Base-by-base conservation (phyloP, 2,888 invertebrate genomes). In the Philhelius pedissequus region DNA sequence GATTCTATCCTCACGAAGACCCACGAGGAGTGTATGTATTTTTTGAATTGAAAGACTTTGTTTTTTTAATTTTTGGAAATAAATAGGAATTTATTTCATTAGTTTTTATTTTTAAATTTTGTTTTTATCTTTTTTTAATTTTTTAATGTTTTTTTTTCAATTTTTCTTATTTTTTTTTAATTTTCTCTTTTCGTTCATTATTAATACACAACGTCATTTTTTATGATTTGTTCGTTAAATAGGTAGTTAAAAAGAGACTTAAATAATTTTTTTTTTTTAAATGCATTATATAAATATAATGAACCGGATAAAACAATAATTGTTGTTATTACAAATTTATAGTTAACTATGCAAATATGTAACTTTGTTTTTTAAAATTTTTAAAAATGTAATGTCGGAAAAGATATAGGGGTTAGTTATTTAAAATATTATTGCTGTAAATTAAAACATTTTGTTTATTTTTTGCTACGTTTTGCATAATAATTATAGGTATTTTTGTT, bases 181-280 rank as follows among this genome's bases (percentile, higher is more conserved):
- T 50, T 9, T 45, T n/a, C n/a, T 45, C 18, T 58, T 56, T 70
- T 64, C 64, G 32, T 73, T 73, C 66, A 52, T 52, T 15, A 15
- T 60, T 69, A 76, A 43, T 69, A 76, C 60, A 78, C 56, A 73
- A 58, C 56, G 48, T 58, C 30, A 64, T 35, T 27, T 43, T n/a
- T 43, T 50, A 52, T 30, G 25, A 62, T 74, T 79, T 66, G 78
- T 79, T 79, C 73, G 77, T 30, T 77, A 58, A 70, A 77, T 38
- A 38, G 62, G 25, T 22, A 30, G n/a, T n/a, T n/a, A 38, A 69
- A 66, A 20, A 54, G 30, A 54, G 32, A 32, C 54, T 54, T 56
- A 35, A 62, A 27, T 60, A 60, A 60, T 40, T 58, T 56, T 15
- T 58, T 40, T 40, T 15, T 15, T 4, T 3, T 4, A 40, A 8